Base-by-base conservation (phyloP, 2,888 invertebrate genomes). In the Oscheius sp. region DNA sequence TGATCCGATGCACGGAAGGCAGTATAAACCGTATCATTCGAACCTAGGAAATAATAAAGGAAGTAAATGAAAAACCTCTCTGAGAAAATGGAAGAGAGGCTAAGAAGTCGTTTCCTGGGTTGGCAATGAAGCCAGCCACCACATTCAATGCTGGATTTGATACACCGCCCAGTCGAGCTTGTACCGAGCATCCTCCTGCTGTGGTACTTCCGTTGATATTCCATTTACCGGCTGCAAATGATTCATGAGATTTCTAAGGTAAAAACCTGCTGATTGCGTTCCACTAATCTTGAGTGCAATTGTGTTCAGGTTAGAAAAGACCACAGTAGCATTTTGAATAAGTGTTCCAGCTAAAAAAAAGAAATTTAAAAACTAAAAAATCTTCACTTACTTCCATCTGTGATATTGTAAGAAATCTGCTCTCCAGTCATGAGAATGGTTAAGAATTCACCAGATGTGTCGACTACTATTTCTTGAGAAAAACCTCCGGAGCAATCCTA, bases 71-170 rank as follows among this genome's bases (percentile, higher is more conserved):
- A 26, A 51, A 4, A 59, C 59, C 44, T 41, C 59, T 22, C 2
- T 22, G 24, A 17, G 3, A 28, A 30, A 59, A 59, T 12, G 59
- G 59, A 44, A 44, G 59, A 4, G 41, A 28, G 5, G 59, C 59
- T 22, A 30, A 28, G 28, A 59, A 59, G 17, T 59, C 59, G 9
- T 20, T 41, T 6, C 44, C 44, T 5, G 45, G 5, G 28, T 59
- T 44, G 1, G 24, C 17, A 12, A 44, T 59, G 26, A 59, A 59
- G 3, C 59, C 59, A 26, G 45, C 44, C 8, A 28, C 59, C 2
- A 59, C 59, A 44, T 59, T 59, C 20, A 59, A 28, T 12, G 24
- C 44, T 17, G 59, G 45, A 2, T n/a, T 9, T 9, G 44, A 20
- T 14, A 28, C 44, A 2, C 41, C 59, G 44, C 44, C 26, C 8